Base-by-base conservation (phyloP, 2,113 vertebrate species). In the Anarhynchus alexandrinus region DNA sequence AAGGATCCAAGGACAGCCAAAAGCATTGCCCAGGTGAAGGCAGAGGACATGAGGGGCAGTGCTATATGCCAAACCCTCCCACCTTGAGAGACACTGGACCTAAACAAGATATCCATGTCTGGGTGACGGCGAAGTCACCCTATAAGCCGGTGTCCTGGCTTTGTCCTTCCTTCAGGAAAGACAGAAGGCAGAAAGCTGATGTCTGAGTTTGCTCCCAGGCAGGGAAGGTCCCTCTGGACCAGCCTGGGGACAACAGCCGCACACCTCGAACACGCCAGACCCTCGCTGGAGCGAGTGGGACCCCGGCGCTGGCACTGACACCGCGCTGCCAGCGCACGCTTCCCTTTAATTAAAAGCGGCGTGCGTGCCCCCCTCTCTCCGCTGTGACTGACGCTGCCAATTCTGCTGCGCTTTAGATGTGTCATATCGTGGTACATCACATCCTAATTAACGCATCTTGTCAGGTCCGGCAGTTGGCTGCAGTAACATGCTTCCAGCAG, bases 371-470 rank as follows among this genome's bases (percentile, higher is more conserved):
- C 76, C 23, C 38, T 15, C 69, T 57, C 49, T 72, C 82, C 8
- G 9, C 8, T 13, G 59, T 94, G 97, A 95, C 69, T 58, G 97
- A 90, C 0, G 11, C 95, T 91, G 97, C 97, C 98, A 76, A 27
- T 79, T 94, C 40, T 52, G 96, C 96, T 49, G 96, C 1, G 88
- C 70, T 61, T 90, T 11, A 11, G 23, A 12, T 8, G 93, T 96
- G 97, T 96, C 97, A 79, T 22, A 69, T 62, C 78, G 4, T 2
- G 43, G 94, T 45, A 81, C 96, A 96, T 98, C 97, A 95, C 95
- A 47, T 87, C 95, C 97, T 89, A 91, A 98, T 98, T 98, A 98
- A 98, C 91, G 34, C 38, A 1, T 95, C 96, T 77, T 97, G 98
- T 97, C 98, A 97, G 98, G 97, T 90, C 97, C 96, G 36, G 97